Base-by-base conservation (phyloP, 2,888 invertebrate species). In the Pterostichus niger region DNA sequence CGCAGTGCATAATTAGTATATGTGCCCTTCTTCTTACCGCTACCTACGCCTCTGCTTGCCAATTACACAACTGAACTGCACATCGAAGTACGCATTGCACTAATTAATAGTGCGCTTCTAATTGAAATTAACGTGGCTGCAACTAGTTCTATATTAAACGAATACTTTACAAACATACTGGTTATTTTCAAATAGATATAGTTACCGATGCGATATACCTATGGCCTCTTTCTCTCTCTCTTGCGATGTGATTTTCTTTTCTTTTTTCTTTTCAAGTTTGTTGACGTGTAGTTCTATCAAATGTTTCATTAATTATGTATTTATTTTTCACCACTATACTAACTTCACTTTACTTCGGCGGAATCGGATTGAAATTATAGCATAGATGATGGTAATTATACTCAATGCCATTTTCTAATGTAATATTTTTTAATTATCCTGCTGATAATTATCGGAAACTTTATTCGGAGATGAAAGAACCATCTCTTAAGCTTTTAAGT, bases 101-200 rank as follows among this genome's bases (percentile, higher is more conserved):
- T 79, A 79, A 79, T 79, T 79, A 79, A 79, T 79, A 79, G 49
- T 68, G 64, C 79, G 59, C 64, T 79, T 64, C 79, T 79, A 79
- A 79, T 68, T 64, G 79, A 64, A 79, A 79, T 79, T 79, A 79
- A 46, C 79, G 61, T 40, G 15, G 61, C n/a, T 78, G 68, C 68
- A 7, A 64, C 31, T 71, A 15, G 68, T 40, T 64, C 31, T 35
- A 40, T 78, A 56, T 46, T 61, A 78, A 56, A 44, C 61, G 78
- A 59, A 56, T 78, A 78, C 75, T 52, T 75, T 35, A 52, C 52
- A 75, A 75, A 75, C 75, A 44, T 73, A 52, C 52, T 75, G 52
- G 33, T 44, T 71, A 71, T 71, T 71, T 71, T 71, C 68, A 44
- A 71, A 71, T 71, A 71, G 40, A 44, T 71, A 40, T 71, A 71